phyloP scores from a whole-genome alignment of 2,113 vertebrate genomes.

The Phyllostomus hastatus region DNA sequence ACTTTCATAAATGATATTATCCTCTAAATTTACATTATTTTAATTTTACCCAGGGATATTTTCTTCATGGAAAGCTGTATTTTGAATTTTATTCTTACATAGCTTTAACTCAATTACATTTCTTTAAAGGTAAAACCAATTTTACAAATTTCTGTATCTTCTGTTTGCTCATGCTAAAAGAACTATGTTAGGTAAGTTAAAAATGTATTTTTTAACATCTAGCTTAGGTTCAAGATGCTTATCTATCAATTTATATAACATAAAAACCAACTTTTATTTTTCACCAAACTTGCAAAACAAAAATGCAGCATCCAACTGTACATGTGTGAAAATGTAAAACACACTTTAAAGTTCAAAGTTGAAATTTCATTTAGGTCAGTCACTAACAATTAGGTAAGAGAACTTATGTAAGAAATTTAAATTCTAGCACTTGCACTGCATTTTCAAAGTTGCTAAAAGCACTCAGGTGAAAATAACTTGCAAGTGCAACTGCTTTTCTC shows the following conservation, averaged over 20 bases:
- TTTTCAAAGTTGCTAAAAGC: constrained; percentile 52
- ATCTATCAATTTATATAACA: background rate
- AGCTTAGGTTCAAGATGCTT: background rate
- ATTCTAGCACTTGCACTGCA: constrained; percentile 14
- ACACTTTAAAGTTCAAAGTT: background rate
- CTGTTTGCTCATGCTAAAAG: background rate
- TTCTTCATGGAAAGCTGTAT: background rate
- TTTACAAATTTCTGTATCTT: background rate
- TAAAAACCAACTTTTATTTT: background rate
- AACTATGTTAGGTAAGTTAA: background rate
- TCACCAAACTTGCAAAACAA: background rate
- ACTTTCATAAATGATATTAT: background rate
- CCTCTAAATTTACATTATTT: background rate
- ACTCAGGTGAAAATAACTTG: constrained; percentile 48
- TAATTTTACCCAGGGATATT: background rate
- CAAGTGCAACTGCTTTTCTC: constrained; percentile 51
- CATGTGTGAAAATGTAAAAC: background rate
- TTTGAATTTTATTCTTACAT: background rate
- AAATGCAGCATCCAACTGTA: background rate
- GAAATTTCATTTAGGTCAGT: constrained; percentile 44
- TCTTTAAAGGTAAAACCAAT: background rate
- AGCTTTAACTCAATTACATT: background rate
- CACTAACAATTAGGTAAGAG: background rate
- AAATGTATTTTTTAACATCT: background rate
- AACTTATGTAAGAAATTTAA: constrained; percentile 1